Conservation (phyloP, 2,797 vertebrate genomes). For the Tapirus indicus region DNA sequence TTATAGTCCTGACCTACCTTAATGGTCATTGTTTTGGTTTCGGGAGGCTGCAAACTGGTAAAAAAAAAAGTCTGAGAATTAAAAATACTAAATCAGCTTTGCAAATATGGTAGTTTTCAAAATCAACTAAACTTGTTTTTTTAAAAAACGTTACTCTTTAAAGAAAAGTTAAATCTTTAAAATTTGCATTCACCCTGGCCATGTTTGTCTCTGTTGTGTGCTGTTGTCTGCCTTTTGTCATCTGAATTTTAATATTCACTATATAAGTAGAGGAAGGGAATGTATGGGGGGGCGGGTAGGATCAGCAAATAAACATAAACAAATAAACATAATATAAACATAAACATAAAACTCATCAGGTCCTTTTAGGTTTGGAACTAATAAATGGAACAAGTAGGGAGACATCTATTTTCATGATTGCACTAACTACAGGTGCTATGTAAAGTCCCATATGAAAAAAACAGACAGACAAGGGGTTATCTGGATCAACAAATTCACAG, state of each 20-base stretch:
- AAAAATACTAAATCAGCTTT: conserved; percentile 46
- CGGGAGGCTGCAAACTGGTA: background rate
- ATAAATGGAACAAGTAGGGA: background rate
- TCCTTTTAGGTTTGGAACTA: background rate
- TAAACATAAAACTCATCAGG: background rate
- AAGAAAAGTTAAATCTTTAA: background rate
- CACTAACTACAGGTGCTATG: background rate
- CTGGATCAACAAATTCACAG: background rate
- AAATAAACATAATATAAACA: background rate
- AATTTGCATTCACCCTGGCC: background rate
- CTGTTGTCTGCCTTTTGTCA: background rate
- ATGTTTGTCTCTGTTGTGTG: background rate
- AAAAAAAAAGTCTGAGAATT: background rate
- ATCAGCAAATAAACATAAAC: conserved; percentile 13
- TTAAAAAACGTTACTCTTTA: background rate
- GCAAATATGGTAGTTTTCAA: conserved; percentile 32
- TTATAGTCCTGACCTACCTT: conserved; percentile 6
- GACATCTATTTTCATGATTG: background rate
- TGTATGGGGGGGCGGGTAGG: no score
- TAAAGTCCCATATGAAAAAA: background rate
- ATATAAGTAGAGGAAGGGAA: background rate
- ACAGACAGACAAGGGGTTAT: background rate
- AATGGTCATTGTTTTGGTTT: background rate
- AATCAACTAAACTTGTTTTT: conserved; percentile 19
- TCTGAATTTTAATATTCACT: background rate